Evolutionary conservation across 2,797 vertebrate genomes (phyloP).

Genomic region (Pangasius mekongensis): DNA sequence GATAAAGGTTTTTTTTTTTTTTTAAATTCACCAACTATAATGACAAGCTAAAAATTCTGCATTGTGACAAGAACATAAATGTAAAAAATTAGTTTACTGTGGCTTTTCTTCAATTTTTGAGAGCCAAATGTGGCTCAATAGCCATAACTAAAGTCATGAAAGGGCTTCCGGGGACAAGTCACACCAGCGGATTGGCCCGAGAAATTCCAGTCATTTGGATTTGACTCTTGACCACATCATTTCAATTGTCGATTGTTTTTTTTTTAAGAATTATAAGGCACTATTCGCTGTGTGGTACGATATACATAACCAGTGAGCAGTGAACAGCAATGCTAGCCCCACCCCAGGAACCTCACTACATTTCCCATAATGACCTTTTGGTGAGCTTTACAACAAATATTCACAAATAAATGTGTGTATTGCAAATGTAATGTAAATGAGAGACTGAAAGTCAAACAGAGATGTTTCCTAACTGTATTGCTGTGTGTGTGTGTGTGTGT

Average conservation of each 20-base stretch:
- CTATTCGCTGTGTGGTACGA: neutral
- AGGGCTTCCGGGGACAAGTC: neutral
- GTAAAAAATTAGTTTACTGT: neutral
- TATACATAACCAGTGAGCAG: neutral
- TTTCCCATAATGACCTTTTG: neutral
- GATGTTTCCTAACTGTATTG: neutral
- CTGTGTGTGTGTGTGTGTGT: neutral
- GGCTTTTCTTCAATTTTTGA: neutral
- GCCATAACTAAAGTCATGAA: neutral
- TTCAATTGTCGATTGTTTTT: neutral
- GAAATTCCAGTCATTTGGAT: neutral
- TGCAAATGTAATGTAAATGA: neutral
- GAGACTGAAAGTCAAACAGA: neutral
- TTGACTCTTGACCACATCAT: neutral
- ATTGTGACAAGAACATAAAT: neutral
- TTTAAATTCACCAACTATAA: too few relatives aligned
- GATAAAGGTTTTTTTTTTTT: neutral
- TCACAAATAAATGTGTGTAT: neutral
- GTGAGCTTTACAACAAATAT: neutral
- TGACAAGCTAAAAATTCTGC: neutral
- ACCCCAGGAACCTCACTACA: neutral
- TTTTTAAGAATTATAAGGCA: neutral
- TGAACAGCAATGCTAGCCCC: neutral
- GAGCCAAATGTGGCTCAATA: neutral
- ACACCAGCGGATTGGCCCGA: neutral